A percentile compares a stretch with the other conserved stretches of the same genome.
phyloP scores from a whole-genome alignment of 2,888 invertebrate species.

The Azorinus chamasolen region DNA sequence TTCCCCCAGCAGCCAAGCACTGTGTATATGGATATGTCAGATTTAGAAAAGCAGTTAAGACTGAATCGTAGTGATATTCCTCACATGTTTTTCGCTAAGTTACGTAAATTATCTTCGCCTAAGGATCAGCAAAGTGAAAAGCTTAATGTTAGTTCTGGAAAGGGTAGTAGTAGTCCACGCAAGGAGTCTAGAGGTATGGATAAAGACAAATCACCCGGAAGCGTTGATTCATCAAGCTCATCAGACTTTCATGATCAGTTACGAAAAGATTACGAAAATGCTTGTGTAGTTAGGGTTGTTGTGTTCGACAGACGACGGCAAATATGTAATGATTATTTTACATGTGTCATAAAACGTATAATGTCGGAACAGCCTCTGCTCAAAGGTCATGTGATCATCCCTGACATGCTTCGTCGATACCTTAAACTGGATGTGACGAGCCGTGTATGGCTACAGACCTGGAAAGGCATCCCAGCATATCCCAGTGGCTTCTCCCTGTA shows the following conservation, averaged over 20 bases:
- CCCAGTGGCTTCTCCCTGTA: constrained; percentile 67
- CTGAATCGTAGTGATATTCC: constrained; percentile 63
- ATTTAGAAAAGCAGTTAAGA: constrained; percentile 66
- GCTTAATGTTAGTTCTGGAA: constrained; percentile 24
- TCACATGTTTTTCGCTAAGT: constrained; percentile 72
- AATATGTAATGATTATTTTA: constrained; percentile 62
- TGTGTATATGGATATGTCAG: constrained; percentile 75
- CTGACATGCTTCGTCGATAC: constrained; percentile 75
- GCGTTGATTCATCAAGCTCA: background rate
- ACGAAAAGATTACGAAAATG: constrained; percentile 7
- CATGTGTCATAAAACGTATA: constrained; percentile 61
- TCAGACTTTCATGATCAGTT: background rate
- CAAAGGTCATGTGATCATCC: constrained; percentile 77
- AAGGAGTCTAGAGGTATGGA: constrained; percentile 18
- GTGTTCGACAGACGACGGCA: constrained; percentile 71
- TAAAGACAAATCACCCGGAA: background rate
- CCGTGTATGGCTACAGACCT: constrained; percentile 76
- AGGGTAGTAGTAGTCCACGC: constrained; percentile 26
- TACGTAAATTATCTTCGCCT: constrained; percentile 74
- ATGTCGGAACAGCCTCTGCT: constrained; percentile 70
- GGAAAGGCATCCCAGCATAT: constrained; percentile 41
- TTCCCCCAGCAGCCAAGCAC: constrained; percentile 71
- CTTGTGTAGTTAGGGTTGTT: constrained; percentile 73
- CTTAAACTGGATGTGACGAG: constrained; percentile 77
- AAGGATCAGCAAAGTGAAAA: constrained; percentile 70